phyloP scores from a whole-genome alignment of 2,888 invertebrate genomes.

The Amorpha juglandis region DNA sequence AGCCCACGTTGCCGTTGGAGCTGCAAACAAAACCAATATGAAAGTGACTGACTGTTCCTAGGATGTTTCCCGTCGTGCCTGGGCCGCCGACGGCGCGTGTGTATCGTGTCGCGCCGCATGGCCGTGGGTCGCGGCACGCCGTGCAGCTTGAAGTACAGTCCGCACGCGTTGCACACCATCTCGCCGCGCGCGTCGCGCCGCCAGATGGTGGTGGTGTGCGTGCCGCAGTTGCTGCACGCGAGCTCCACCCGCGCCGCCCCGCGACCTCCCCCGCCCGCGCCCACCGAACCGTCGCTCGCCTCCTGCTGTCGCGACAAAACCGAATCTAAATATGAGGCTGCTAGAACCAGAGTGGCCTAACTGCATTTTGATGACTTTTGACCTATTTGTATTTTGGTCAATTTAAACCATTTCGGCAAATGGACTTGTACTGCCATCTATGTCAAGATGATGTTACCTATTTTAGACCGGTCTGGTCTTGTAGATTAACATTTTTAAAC shows the following conservation, averaged over 20 bases:
- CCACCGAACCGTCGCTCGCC: slow-evolving; percentile 35
- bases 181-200: slow-evolving; percentile 97
- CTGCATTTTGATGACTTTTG: too few species aligned
- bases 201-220: slow-evolving; percentile 99
- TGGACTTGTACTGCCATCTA: too few species aligned
- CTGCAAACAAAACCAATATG: not conserved
- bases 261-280: slow-evolving; percentile 38
- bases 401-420: too few species aligned
- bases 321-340: too few species aligned
- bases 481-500: too few species aligned
- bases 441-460: too few species aligned
- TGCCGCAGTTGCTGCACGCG: slow-evolving; percentile 97
- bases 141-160: slow-evolving; percentile 98
- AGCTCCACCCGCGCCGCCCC: slow-evolving; percentile 89
- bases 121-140: slow-evolving; percentile 96
- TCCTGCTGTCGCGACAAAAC: slow-evolving; percentile 47
- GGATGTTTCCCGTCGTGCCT: slow-evolving; percentile 86
- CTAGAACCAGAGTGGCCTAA: too few species aligned
- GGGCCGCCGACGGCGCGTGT: slow-evolving; percentile 95
- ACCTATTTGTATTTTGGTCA: too few species aligned
- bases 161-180: slow-evolving; percentile 99
- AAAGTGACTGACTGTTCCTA: slow-evolving; percentile 66
- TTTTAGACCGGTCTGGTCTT: too few species aligned
- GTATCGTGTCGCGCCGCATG: slow-evolving; percentile 98
- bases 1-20: too few species aligned